Base-by-base conservation (phyloP, 2,888 invertebrate genomes). In the Heliconius ismenius region DNA sequence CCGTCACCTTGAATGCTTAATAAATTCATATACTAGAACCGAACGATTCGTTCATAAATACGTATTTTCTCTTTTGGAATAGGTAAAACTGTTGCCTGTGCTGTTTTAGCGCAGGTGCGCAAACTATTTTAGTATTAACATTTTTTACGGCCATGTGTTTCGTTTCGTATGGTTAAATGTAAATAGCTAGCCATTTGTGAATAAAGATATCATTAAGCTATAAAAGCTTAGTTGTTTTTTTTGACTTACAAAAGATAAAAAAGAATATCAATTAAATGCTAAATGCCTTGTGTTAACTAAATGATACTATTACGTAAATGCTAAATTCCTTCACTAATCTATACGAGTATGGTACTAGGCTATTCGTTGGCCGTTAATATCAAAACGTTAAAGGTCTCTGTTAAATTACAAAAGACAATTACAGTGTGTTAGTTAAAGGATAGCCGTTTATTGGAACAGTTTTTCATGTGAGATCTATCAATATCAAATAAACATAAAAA, bases 1-100 rank as follows among this genome's bases (percentile, higher is more conserved):
- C 86, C 81, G 87, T 90, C 90, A 91, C 91, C 91, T 91, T 92
- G 91, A 89, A 90, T 89, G 88, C 84, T 86, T 91, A 91, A 92
- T 92, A 90, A 88, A 92, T 92, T 92, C 92, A 90, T 90, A 87
- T 89, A 86, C 88, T 88, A 89, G 88, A 78, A 74, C 62, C 84
- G 82, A 85, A 84, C 84, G 84, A 81, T 84, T 82, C 84, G 80
- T 81, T 80, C 80, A 80, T 82, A 82, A 83, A 81, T 73, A 74
- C 74, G 73, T 65, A 74, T 72, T 78, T 70, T 77, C 75, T 7
- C 73, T 80, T 78, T 75, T 78, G 39, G 21, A 79, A 62, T 49
- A 62, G 76, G 75, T 73, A 65, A n/a, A 32, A 70, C 24, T 70
- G 15, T 75, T 43, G 67, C 70, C 70, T 76, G 62, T 64, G 39